Conservation (phyloP, 1,140 invertebrate species). For the Portunus trituberculatus region DNA sequence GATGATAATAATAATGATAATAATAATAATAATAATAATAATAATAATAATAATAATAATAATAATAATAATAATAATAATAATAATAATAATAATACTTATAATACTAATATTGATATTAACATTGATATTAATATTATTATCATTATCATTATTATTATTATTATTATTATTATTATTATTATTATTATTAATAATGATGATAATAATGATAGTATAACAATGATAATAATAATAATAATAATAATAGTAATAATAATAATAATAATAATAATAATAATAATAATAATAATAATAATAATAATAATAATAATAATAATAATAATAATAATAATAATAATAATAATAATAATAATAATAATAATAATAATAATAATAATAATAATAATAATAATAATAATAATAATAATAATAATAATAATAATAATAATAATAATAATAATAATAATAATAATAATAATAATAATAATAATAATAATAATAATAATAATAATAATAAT, state of each 20-base stretch:
- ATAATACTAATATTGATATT: not conserved
- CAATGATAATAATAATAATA: not conserved
- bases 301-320: constrained; percentile 9
- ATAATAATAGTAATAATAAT: constrained; percentile 42
- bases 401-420: constrained; percentile 31
- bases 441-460: constrained; percentile 35
- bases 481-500: not conserved
- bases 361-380: not conserved
- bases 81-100: not conserved
- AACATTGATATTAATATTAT: not conserved
- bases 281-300: constrained; percentile 63
- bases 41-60: constrained; percentile 9
- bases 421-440: constrained; percentile 29
- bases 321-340: constrained; percentile 9
- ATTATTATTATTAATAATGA: constrained; percentile 17
- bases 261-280: constrained; percentile 56
- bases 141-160: constrained; percentile 27
- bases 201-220: constrained; percentile 7
- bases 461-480: not conserved
- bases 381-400: constrained; percentile 22
- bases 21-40: constrained; percentile 28
- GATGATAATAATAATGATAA: constrained; percentile 59
- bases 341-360: constrained; percentile 25
- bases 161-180: constrained; percentile 37
- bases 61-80: constrained; percentile 28